Percentiles rank a stretch among this genome's conserved stretches.
Conservation (phyloP, 2,888 invertebrate species). For the Agapostemon virescens region DNA sequence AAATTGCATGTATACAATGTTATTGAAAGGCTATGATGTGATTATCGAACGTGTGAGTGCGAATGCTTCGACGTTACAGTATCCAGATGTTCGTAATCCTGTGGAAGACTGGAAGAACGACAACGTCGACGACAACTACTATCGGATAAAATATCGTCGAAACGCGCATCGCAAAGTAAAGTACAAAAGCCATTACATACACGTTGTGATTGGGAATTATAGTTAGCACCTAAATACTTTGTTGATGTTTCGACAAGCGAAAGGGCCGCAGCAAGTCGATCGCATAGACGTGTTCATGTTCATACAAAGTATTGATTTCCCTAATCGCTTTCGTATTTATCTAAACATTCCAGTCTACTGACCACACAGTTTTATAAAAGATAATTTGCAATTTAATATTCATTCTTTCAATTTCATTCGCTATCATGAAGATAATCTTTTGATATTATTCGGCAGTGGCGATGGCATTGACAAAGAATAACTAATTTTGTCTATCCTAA, state of each 20-base stretch:
- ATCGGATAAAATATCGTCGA: slow-evolving; percentile 58
- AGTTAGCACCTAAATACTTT: slow-evolving; percentile 62
- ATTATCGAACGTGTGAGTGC: slow-evolving; percentile 15
- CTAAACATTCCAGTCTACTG: slow-evolving; percentile 18
- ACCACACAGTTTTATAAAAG: slow-evolving; percentile 11
- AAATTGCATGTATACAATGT: neutral
- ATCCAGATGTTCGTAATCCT: slow-evolving; percentile 44
- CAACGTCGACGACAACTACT: slow-evolving; percentile 43
- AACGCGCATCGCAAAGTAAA: slow-evolving; percentile 46
- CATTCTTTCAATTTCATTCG: slow-evolving; percentile 37
- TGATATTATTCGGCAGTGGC: slow-evolving; percentile 26
- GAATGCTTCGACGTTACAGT: slow-evolving; percentile 2
- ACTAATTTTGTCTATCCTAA: slow-evolving; percentile 35
- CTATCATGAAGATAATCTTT: slow-evolving; percentile 45
- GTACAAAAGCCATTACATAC: slow-evolving; percentile 59
- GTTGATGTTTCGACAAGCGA: slow-evolving; percentile 31
- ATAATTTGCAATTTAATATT: slow-evolving; percentile 34
- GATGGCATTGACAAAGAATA: slow-evolving; percentile 33
- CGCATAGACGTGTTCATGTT: neutral
- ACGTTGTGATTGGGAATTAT: slow-evolving; percentile 52
- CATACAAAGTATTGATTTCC: slow-evolving; percentile 26
- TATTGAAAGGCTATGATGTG: slow-evolving; percentile 10
- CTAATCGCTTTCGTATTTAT: neutral
- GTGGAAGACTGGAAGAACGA: slow-evolving; percentile 67
- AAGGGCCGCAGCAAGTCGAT: slow-evolving; percentile 25